These are phyloP conservation scores for Neodiprion lecontei DNA, from an alignment of 1,140 invertebrate genomes.

Conservation along the genomic window DNA sequence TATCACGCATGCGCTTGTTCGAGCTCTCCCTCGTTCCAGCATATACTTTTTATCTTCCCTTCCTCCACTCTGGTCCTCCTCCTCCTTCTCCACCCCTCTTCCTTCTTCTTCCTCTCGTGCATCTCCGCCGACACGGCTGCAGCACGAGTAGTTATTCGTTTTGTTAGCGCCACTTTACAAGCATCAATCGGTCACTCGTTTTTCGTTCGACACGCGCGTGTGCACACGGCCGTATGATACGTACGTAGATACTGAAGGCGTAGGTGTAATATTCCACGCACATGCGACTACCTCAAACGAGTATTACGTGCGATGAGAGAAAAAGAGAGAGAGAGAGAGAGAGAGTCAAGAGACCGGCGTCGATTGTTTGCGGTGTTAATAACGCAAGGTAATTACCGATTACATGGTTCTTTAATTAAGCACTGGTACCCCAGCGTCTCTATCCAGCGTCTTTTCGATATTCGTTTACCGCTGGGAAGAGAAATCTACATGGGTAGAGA, in stretches of 20 bases:
- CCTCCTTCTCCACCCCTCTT: not conserved
- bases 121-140: not conserved
- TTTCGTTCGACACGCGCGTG: not conserved
- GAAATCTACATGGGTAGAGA: not conserved
- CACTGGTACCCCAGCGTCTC: constrained; percentile 25
- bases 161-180: constrained; percentile 7
- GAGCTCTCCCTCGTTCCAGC: not conserved
- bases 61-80: not conserved
- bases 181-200: constrained; percentile 6
- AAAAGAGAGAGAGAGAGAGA: not conserved
- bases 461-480: not conserved
- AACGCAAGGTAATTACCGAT: constrained; percentile 41
- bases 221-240: not conserved
- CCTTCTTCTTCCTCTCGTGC: not conserved
- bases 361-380: constrained; percentile 31
- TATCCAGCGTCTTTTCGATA: not conserved
- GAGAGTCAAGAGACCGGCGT: not conserved
- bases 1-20: not conserved
- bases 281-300: not conserved
- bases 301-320: not conserved
- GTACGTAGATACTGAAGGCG: not conserved
- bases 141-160: not conserved
- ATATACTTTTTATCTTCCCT: not conserved
- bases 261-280: not conserved
- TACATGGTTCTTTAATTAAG: constrained; percentile 45